phyloP scores from a whole-genome alignment of 2,888 invertebrate genomes.

The Argyra leucocephala region DNA sequence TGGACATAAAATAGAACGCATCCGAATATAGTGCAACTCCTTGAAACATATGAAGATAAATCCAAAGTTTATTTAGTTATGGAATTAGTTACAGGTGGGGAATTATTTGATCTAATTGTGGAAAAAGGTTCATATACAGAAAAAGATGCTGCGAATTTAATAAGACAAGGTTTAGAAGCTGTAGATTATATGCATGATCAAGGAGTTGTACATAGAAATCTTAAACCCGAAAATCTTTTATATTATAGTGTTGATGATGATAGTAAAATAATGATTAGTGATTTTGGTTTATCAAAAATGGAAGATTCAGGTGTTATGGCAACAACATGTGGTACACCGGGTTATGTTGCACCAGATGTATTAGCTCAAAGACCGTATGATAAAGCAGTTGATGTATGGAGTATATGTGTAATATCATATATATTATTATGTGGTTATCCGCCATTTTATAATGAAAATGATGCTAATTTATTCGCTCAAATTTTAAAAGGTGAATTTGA shows the following conservation, averaged over 20 bases:
- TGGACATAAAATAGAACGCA: slow-evolving; percentile 61
- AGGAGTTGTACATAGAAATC: slow-evolving; percentile 96
- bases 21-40: slow-evolving; percentile 93
- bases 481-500: slow-evolving; percentile 98
- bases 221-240: slow-evolving; percentile 89
- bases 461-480: slow-evolving; percentile 98
- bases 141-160: slow-evolving; percentile 93
- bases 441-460: slow-evolving; percentile 99
- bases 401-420: slow-evolving; percentile 99
- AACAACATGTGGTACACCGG: slow-evolving; percentile 98
- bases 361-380: slow-evolving; percentile 98
- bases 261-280: slow-evolving; percentile 99
- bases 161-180: slow-evolving; percentile 94
- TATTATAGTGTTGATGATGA: slow-evolving; percentile 97
- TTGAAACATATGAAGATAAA: slow-evolving; percentile 98
- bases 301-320: slow-evolving; percentile 99
- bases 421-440: slow-evolving; percentile 98
- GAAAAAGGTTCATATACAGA: slow-evolving; percentile 99
- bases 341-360: slow-evolving; percentile 96
- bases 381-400: slow-evolving; percentile 99
- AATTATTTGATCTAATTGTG: slow-evolving; percentile 96
- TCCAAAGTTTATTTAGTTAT: slow-evolving; percentile 93
- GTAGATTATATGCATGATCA: slow-evolving; percentile 99
- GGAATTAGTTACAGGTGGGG: slow-evolving; percentile 97
- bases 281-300: slow-evolving; percentile 98